A percentile compares a stretch with the other conserved stretches of the same genome.
These are phyloP conservation scores for Enteromius treurensis DNA, from an alignment of 2,797 vertebrate genomes.

Conservation along the genomic window DNA sequence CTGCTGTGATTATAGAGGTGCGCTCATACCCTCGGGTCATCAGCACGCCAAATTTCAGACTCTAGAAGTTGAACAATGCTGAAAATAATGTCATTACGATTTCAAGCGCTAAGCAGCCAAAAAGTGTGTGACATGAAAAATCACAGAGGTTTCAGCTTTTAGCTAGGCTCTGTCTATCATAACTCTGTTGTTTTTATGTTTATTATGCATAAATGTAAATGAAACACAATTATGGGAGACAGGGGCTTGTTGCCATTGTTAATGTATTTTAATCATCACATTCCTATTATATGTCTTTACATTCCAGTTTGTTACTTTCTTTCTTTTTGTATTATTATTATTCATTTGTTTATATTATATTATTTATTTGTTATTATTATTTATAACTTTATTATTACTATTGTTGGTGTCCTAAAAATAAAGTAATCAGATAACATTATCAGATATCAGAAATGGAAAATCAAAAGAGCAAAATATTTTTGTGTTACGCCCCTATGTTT, in stretches of 20 bases:
- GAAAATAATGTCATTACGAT: constrained; percentile 18
- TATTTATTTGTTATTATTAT: too few species aligned
- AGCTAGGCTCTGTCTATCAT: background rate
- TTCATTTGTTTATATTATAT: background rate
- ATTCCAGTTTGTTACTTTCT: too few species aligned
- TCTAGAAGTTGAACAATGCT: constrained; percentile 21
- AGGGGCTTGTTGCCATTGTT: background rate
- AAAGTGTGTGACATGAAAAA: background rate
- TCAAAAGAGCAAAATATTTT: background rate
- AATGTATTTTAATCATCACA: background rate
- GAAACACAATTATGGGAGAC: background rate
- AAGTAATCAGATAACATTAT: background rate
- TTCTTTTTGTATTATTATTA: background rate
- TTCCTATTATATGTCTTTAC: background rate
- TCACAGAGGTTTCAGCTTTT: background rate
- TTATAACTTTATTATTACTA: too few species aligned
- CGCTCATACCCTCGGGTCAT: constrained; percentile 64
- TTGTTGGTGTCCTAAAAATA: background rate
- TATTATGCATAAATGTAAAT: background rate
- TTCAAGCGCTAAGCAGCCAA: background rate
- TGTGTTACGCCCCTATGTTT: too few species aligned
- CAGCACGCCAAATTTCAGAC: constrained; percentile 20
- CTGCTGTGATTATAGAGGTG: constrained; percentile 62
- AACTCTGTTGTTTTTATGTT: background rate
- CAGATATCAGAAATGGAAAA: background rate